Base-by-base conservation (phyloP, 2,888 invertebrate species). In the Podotricha telesiphe region DNA sequence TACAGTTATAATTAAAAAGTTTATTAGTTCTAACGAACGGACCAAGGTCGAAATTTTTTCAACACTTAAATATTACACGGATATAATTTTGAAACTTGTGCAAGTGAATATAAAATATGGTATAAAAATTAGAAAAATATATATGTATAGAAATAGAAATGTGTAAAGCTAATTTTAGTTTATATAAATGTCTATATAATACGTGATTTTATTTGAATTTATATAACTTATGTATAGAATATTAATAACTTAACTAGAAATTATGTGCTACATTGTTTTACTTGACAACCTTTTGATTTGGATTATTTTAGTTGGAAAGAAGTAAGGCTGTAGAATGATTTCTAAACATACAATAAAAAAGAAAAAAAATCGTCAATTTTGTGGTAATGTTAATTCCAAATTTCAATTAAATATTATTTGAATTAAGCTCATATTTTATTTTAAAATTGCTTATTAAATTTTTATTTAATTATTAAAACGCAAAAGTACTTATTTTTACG, bases 31-130 rank as follows among this genome's bases (percentile, higher is more conserved):
- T 28, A n/a, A 58, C 17, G n/a, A 58, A 55, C 50, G 70, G 70
- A 73, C 73, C 68, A 71, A 62, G 63, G 53, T 70, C 47, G 48
- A 64, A 64, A 58, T 45, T 64, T 67, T 70, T 73, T 64, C 42
- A 73, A 68, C 37, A 15, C 47, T 70, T 61, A 62, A 50, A 13
- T 34, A 37, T 13, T 22, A n/a, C n/a, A n/a, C 20, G 40, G 17
- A 42, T 45, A 56, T 47, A 45, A 55, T 65, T 55, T 65, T 65
- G 10, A 37, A 65, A 40, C 53, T 34, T 65, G 8, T 47, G 5
- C 48, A 37, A 34, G 20, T 56, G 20, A 22, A 15, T 45, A 28
- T 15, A 11, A 48, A 40, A 48, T 40, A 59, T 17, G 8, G 10
- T 47, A 48, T 48, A 59, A 50, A 17, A 13, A 42, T 11, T 53